Evolutionary conservation across 2,888 invertebrate genomes (phyloP).

Genomic region (Sphaerophoria taeniata): DNA sequence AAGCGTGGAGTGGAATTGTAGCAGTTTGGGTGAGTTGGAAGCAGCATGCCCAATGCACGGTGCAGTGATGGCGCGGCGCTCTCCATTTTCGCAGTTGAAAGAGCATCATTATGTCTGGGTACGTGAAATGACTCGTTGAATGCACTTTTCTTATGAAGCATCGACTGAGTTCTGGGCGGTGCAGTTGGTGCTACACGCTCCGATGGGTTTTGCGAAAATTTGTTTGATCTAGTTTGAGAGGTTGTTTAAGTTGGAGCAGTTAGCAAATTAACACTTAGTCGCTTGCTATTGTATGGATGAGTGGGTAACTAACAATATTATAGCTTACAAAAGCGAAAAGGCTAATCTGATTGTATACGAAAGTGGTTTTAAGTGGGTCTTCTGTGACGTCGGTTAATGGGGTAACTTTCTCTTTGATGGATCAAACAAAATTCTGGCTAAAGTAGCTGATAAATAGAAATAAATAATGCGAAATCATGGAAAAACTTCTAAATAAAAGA

Average conservation of each 20-base stretch:
- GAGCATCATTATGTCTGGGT: slow-evolving; percentile 21
- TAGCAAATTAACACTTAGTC: slow-evolving; percentile 55
- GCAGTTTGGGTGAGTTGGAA: slow-evolving; percentile 1
- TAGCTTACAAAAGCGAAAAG: not conserved
- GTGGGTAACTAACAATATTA: slow-evolving; percentile 3
- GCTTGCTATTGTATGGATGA: not conserved
- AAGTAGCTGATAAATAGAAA: too few relatives aligned
- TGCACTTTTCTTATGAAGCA: slow-evolving; percentile 5
- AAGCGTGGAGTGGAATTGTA: slow-evolving; percentile 55
- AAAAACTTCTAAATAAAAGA: too few relatives aligned
- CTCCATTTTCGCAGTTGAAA: slow-evolving; percentile 31
- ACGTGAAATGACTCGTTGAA: not conserved
- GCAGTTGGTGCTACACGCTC: slow-evolving; percentile 32
- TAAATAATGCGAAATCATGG: too few relatives aligned
- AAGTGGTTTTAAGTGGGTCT: not conserved
- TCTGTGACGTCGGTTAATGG: not conserved
- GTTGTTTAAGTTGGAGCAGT: slow-evolving; percentile 25
- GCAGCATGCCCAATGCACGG: slow-evolving; percentile 7
- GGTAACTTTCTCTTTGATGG: not conserved
- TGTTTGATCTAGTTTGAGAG: slow-evolving; percentile 40
- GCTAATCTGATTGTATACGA: slow-evolving; percentile 20
- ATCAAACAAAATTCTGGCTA: too few relatives aligned
- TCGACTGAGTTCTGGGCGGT: not conserved
- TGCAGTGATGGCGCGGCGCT: slow-evolving; percentile 24
- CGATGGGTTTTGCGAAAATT: slow-evolving; percentile 34